Evolutionary conservation across 2,113 vertebrate genomes (phyloP), one percentile per base, ranked within the genome.

Genomic region (Brienomyrus brachyistius): DNA sequence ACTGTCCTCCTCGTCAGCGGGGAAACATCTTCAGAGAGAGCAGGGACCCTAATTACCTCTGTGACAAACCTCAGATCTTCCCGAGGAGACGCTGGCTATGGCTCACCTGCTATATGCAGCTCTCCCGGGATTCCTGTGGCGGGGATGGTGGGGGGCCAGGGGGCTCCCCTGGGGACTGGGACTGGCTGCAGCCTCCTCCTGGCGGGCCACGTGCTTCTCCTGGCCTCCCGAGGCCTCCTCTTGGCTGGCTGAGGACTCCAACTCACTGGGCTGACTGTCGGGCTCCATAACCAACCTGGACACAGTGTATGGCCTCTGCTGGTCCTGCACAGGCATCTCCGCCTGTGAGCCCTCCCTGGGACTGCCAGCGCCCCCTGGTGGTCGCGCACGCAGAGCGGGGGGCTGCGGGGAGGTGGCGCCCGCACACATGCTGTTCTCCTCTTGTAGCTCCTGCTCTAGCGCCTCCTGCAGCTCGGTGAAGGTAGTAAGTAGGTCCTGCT

Each of bases 381-480:
- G 4, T 91, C 83, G 93, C 85, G 86, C 62, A 8, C 52, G 92
- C 91, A 87, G 56, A 47, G 90, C 90, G 90, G 91, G 93, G 43
- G 21, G 90, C 31, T 48, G 35, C 35, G 88, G 77, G 8, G 59
- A 86, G 90, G 92, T 50, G 74, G 0, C 48, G 47, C 59, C 90
- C 86, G 56, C 7, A 92, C 35, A 23, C 4, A 7, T 31, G 77
- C 89, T 91, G n/a, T 27, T 31, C 94, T 92, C 94, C 94, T 90
- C 91, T 92, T 95, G 89, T 50, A 90, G 43, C 87, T 94, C 92
- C 15, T 2, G 85, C 59, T 92, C 90, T 56, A 93, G 94, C 84
- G 96, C 96, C 92, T 97, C 91, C 1, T 97, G 95, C 90, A 98
- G 93, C 89, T 94, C 91, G 83, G 89, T 89, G 93, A 98, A 98